These are phyloP conservation scores for Anolis apletophallus DNA, from an alignment of 2,797 vertebrate species.

Conservation along the genomic window DNA sequence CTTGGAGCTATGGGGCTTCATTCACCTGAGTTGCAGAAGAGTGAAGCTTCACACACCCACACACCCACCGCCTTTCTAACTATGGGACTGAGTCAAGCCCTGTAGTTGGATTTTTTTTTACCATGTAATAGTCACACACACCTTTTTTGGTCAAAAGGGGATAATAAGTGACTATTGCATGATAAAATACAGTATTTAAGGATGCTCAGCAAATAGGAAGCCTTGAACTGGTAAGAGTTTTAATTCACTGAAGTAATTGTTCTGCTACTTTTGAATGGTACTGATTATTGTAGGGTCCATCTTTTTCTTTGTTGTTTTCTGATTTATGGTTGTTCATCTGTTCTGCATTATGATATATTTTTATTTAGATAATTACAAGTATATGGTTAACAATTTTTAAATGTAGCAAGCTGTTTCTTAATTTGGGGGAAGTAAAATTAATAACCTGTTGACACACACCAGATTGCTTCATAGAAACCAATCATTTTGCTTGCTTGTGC, in stretches of 20 bases:
- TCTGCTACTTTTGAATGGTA: neutral
- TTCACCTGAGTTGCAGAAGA: no score
- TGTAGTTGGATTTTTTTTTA: no score
- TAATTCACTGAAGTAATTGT: neutral
- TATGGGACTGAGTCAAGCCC: no score
- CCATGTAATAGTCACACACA: no score
- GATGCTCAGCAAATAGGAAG: no score
- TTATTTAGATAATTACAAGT: neutral
- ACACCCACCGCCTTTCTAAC: no score
- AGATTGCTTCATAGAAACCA: conserved; percentile 8
- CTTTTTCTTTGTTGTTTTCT: neutral
- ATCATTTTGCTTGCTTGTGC: conserved; percentile 19
- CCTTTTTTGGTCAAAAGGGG: no score
- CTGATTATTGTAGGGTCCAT: neutral
- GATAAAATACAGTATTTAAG: no score
- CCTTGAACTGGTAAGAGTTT: no score
- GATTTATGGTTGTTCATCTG: neutral
- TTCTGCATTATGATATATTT: neutral
- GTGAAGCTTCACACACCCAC: no score
- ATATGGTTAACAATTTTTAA: conserved; percentile 1
- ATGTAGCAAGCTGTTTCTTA: neutral
- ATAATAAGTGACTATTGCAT: no score
- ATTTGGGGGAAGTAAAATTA: conserved; percentile 15
- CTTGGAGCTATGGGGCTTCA: no score
- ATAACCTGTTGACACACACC: conserved; percentile 11